These are phyloP conservation scores for Poicephalus gulielmi DNA, from an alignment of 2,113 vertebrate species.

Conservation along the genomic window DNA sequence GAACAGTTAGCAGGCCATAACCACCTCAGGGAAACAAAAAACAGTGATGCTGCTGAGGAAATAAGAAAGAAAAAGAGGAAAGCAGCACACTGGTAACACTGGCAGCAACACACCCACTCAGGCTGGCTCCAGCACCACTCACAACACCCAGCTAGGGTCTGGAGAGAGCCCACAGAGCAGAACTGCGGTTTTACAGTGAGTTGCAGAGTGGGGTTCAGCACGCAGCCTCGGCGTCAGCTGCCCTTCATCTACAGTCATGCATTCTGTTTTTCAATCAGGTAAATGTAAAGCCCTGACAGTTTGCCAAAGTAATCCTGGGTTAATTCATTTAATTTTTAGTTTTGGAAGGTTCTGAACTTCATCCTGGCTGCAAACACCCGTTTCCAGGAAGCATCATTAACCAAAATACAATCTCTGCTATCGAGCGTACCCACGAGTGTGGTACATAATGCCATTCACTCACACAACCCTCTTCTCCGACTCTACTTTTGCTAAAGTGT, in stretches of 20 bases:
- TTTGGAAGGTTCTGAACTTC: conserved; percentile 66
- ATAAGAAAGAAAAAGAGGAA: not conserved
- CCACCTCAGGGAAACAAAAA: not conserved
- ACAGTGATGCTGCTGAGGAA: not conserved
- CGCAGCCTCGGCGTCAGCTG: rapidly evolving
- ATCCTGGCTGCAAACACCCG: conserved; percentile 73
- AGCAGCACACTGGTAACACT: not conserved
- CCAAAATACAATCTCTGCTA: not conserved
- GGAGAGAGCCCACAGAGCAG: not conserved
- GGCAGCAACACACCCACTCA: not conserved
- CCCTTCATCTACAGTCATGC: not conserved
- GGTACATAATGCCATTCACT: not conserved
- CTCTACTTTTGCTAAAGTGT: not conserved
- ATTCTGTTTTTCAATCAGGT: not conserved
- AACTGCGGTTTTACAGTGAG: not conserved
- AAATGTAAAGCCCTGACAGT: conserved; percentile 49
- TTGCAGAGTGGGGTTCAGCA: not conserved
- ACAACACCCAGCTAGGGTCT: not conserved
- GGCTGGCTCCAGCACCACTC: not conserved
- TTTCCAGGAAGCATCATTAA: conserved; percentile 71
- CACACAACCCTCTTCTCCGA: not conserved
- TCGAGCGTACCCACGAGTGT: not conserved
- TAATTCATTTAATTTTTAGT: conserved; percentile 20
- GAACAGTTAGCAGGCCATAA: not conserved
- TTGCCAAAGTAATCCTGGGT: conserved; percentile 64